These are phyloP conservation scores for Dryomyza anilis DNA, from an alignment of 2,888 invertebrate genomes.

Conservation along the genomic window DNA sequence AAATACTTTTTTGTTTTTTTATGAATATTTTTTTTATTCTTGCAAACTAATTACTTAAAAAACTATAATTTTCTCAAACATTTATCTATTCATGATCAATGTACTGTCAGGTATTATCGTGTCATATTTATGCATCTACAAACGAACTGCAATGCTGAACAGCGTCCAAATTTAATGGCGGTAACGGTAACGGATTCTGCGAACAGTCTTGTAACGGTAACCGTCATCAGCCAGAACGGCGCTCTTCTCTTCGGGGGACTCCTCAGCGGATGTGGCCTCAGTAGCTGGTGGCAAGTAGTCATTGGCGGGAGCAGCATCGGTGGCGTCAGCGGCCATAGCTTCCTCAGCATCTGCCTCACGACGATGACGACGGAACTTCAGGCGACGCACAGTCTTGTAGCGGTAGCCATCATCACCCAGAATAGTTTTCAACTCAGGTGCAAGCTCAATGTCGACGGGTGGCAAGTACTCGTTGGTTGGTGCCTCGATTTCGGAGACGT, in stretches of 20 bases:
- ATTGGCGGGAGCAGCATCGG: constrained; percentile 37
- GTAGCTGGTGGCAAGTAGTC: constrained; percentile 51
- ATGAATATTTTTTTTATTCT: no score
- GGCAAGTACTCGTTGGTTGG: constrained; percentile 52
- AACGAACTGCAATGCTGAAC: no score
- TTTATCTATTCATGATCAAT: no score
- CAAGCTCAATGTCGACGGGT: constrained; percentile 46
- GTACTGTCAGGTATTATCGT: no score
- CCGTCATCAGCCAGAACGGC: constrained; percentile 55
- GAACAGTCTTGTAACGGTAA: constrained; percentile 57
- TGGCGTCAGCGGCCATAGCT: constrained; percentile 29
- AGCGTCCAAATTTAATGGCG: constrained; percentile 45
- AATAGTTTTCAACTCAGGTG: constrained; percentile 51
- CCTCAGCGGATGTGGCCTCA: constrained; percentile 29
- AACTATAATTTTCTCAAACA: no score
- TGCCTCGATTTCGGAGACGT: constrained; percentile 51
- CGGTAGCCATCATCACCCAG: constrained; percentile 55
- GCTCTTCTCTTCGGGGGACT: constrained; percentile 42
- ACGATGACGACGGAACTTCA: constrained; percentile 54
- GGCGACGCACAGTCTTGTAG: constrained; percentile 55
- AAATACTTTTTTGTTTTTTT: no score
- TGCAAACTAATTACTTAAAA: no score
- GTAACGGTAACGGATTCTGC: constrained; percentile 51
- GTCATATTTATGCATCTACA: no score
- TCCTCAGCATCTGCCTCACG: constrained; percentile 45